Conservation (phyloP, 2,113 vertebrate species). For the Gila orcuttii region DNA sequence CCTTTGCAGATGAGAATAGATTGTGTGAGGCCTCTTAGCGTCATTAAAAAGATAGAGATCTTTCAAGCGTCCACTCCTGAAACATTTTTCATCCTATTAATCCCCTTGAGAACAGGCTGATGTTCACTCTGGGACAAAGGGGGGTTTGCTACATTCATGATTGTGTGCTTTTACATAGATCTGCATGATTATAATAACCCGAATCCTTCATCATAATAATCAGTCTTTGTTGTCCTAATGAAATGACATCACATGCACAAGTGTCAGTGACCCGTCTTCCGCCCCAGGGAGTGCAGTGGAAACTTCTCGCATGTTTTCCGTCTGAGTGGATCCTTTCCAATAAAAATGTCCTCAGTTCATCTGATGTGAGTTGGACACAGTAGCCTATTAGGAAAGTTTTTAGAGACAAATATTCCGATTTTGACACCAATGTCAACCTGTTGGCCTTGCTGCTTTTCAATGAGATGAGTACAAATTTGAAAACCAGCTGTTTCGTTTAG, state of each 20-base stretch:
- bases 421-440: not conserved
- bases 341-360: not conserved
- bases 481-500: not conserved
- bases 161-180: not conserved
- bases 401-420: not conserved
- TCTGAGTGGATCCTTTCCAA: conserved; percentile 33
- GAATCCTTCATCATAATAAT: not conserved
- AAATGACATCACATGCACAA: conserved; percentile 20
- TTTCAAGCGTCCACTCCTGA: not conserved
- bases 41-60: conserved; percentile 51
- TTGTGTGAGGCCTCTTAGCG: conserved; percentile 39
- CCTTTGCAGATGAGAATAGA: not conserved
- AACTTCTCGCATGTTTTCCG: not conserved
- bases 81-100: not conserved
- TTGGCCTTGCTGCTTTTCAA: not conserved
- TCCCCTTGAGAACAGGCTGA: not conserved
- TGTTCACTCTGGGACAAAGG: not conserved
- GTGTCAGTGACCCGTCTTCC: conserved; percentile 6
- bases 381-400: conserved; percentile 3
- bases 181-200: not conserved
- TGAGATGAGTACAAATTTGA: not conserved
- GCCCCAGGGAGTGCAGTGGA: conserved; percentile 26
- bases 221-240: conserved; percentile 21
- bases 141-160: not conserved
- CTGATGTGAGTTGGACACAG: not conserved